Percentiles rank a stretch among this genome's conserved stretches.
phyloP scores from a whole-genome alignment of 1,140 invertebrate genomes.

The Adoxophyes honmai region DNA sequence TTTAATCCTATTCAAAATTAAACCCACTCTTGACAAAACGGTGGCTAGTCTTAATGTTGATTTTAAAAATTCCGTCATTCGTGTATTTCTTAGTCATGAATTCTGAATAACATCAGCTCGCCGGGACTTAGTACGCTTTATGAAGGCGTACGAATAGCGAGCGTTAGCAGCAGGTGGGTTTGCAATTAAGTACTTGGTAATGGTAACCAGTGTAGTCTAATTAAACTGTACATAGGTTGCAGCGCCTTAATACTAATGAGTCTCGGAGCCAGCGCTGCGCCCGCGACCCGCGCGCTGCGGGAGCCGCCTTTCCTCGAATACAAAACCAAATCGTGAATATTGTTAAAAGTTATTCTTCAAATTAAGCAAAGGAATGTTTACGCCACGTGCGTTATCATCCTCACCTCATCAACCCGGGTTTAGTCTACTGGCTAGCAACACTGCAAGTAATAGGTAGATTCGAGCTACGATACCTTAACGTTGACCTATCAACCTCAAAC shows the following conservation, averaged over 20 bases:
- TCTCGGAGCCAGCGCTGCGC: not conserved
- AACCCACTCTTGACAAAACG: slow-evolving; percentile 22
- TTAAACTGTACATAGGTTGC: slow-evolving; percentile 19
- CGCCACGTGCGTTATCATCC: not conserved
- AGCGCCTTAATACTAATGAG: not conserved
- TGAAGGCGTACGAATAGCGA: slow-evolving; percentile 4
- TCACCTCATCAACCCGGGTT: not conserved
- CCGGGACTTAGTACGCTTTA: not conserved
- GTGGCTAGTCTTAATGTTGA: slow-evolving; percentile 12
- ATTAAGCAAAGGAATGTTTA: not conserved
- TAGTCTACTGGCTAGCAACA: slow-evolving; percentile 24
- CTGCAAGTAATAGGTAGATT: slow-evolving; percentile 38
- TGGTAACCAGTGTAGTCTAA: slow-evolving; percentile 30
- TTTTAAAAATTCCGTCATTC: slow-evolving; percentile 24
- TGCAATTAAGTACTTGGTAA: slow-evolving; percentile 36
- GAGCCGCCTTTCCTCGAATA: too few relatives aligned
- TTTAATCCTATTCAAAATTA: slow-evolving; percentile 53
- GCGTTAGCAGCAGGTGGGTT: slow-evolving; percentile 23
- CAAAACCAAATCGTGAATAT: too few relatives aligned
- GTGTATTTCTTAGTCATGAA: slow-evolving; percentile 22
- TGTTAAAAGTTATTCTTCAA: too few relatives aligned
- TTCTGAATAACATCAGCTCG: not conserved
- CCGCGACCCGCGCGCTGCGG: too few relatives aligned
- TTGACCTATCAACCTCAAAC: slow-evolving; percentile 68
- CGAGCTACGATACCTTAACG: slow-evolving; percentile 49